Evolutionary conservation across 2,113 vertebrate species (phyloP).

Genomic region (human): DNA sequence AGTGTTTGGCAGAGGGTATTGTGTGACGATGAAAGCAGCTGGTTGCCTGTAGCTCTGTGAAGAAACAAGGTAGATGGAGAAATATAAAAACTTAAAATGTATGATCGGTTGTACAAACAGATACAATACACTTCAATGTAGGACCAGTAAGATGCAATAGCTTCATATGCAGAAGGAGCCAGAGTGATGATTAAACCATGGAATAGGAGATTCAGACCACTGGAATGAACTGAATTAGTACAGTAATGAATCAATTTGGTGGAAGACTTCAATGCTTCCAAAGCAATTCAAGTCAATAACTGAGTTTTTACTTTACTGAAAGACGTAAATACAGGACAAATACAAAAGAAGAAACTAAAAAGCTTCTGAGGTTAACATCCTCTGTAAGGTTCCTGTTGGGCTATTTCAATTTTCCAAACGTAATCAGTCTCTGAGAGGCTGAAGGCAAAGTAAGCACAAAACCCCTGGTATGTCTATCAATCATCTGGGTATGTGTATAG

Average conservation of each 20-base stretch:
- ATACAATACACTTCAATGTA: not conserved
- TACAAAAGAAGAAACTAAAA: not conserved
- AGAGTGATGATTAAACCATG: not conserved
- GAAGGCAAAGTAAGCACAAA: not conserved
- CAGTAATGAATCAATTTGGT: not conserved
- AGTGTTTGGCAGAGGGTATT: conserved; percentile 97
- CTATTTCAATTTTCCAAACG: not conserved
- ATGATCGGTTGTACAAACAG: conserved; percentile 2
- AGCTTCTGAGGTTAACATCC: not conserved
- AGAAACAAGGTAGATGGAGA: conserved; percentile 57
- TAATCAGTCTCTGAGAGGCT: not conserved
- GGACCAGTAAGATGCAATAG: conserved; percentile 18
- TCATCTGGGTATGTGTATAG: not conserved
- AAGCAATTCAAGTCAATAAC: not conserved
- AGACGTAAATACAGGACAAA: not conserved
- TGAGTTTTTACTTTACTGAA: not conserved
- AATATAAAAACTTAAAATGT: conserved; percentile 19
- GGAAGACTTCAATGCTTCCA: not conserved
- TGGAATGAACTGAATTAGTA: not conserved
- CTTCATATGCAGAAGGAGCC: not conserved
- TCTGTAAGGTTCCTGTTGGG: not conserved
- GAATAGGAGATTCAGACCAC: not conserved
- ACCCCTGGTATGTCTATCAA: not conserved
- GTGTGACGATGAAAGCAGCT: conserved; percentile 98
- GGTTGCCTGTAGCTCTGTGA: conserved; percentile 98